phyloP scores from a whole-genome alignment of 2,797 vertebrate genomes.

The Tympanoctomys barrerae region DNA sequence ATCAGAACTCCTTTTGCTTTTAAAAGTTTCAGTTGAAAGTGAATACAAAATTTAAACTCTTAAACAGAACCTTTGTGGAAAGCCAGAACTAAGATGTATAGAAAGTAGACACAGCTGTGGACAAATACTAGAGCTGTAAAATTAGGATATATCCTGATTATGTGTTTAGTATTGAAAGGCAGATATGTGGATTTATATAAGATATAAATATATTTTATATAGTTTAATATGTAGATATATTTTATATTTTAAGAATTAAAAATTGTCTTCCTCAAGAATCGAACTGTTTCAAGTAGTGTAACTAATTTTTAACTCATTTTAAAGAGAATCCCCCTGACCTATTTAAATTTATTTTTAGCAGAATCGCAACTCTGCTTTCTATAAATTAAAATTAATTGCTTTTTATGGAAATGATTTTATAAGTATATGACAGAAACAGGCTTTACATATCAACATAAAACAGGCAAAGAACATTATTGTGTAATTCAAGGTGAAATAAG shows the following conservation, averaged over 20 bases:
- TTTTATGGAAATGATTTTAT: slow-evolving; percentile 35
- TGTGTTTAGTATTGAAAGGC: not conserved
- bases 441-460: slow-evolving; percentile 42
- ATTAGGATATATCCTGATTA: not conserved
- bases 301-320: slow-evolving; percentile 25
- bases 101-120: not conserved
- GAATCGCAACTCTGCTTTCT: not conserved
- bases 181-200: not conserved
- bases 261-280: not conserved
- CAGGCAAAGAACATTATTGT: slow-evolving; percentile 10
- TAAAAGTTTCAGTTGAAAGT: slow-evolving; percentile 43
- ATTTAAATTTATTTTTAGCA: slow-evolving; percentile 11
- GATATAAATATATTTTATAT: too few relatives aligned
- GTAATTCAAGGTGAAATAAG: slow-evolving; percentile 46
- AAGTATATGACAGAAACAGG: slow-evolving; percentile 43
- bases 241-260: slow-evolving; percentile 5
- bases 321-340: not conserved
- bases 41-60: not conserved
- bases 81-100: not conserved
- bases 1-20: not conserved
- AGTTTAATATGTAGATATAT: too few relatives aligned
- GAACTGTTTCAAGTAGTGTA: not conserved
- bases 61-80: not conserved
- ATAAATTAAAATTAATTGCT: not conserved
- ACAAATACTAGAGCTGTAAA: not conserved